phyloP scores from a whole-genome alignment of 2,113 vertebrate genomes.

The Sorex fumeus region DNA sequence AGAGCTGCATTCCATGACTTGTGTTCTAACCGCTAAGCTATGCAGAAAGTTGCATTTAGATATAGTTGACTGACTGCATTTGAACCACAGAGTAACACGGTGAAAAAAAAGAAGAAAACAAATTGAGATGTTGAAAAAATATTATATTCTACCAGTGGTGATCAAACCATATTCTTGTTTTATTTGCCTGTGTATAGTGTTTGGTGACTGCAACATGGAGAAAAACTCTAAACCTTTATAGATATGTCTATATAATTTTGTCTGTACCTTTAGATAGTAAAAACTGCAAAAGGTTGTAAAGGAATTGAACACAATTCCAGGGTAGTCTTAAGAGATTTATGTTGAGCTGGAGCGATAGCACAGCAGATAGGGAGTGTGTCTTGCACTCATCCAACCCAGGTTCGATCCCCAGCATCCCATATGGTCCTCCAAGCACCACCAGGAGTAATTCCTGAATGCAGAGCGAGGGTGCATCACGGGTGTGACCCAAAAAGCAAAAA shows the following conservation, averaged over 20 bases:
- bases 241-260: neutral
- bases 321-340: neutral
- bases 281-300: neutral
- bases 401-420: no score
- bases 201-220: neutral
- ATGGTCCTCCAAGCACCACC: no score
- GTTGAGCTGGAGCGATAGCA: neutral
- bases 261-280: neutral
- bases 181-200: neutral
- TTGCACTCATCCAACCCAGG: no score
- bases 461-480: no score
- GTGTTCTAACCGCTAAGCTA: no score
- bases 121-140: neutral
- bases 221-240: slow-evolving; percentile 36
- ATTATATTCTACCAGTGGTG: neutral
- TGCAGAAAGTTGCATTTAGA: no score
- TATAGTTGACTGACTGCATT: no score
- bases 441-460: no score
- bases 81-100: neutral
- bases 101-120: neutral
- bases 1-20: no score
- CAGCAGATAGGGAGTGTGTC: no score
- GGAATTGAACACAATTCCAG: slow-evolving; percentile 14
- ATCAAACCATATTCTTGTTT: neutral
- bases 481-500: neutral